Evolutionary conservation across 2,888 invertebrate species (phyloP), one percentile per base, ranked within the genome.

Genomic region (Aleiodes alternator): DNA sequence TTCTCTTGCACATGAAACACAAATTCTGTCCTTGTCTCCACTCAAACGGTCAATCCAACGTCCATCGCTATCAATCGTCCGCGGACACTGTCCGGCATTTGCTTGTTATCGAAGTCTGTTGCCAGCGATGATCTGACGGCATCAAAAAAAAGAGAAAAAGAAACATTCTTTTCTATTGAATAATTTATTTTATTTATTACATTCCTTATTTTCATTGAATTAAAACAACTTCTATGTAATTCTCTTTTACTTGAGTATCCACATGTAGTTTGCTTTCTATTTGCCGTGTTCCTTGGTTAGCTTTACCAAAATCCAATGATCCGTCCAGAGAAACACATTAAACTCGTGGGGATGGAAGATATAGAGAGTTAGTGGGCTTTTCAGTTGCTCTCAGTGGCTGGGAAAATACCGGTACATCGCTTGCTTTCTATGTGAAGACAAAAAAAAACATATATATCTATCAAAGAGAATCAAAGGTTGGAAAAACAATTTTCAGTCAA

Each of bases 51-150:
- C 75, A 75, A 75, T 75, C 68, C 55, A 64, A 75, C 66, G 74
- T 69, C 61, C 43, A 23, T 75, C 71, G 50, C 71, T 71, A 75
- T 75, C 75, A 75, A 75, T 75, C 71, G 75, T 57, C 56, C 38
- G 9, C 48, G 14, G 23, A 64, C 59, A 72, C 50, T 72, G 61
- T 57, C 73, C 59, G 56, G 48, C 72, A 55, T 53, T 72, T 61
- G 57, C 29, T 70, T 72, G 69, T 75, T 72, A 69, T 73, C 69
- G 70, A 48, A 77, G 77, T 34, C 57, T 57, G 57, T 34, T 51
- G 38, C 61, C 7, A 61, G 61, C 61, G 43, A 61, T 61, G 38
- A 61, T 43, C 61, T 38, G 61, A 61, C 61, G 43, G 11, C 9
- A 43, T n/a, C 16, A 61, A 61, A 38, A 38, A 8, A 38, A 8